phyloP scores from a whole-genome alignment of 2,113 vertebrate genomes.

The Pica pica region DNA sequence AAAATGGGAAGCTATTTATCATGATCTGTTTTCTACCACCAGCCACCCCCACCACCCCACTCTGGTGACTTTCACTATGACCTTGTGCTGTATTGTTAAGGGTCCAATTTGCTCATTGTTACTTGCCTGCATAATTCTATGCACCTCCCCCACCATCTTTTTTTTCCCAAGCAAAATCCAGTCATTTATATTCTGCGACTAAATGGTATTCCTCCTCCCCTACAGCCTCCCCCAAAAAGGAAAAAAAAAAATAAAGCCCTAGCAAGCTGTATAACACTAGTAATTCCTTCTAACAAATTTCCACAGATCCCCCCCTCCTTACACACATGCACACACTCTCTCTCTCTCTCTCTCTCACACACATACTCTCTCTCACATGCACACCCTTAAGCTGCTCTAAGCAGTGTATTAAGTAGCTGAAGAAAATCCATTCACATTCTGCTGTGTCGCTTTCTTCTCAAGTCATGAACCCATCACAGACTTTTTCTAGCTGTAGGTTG shows the following conservation, averaged over 20 bases:
- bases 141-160: slow-evolving; percentile 74
- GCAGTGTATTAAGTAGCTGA: slow-evolving; percentile 89
- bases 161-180: slow-evolving; percentile 77
- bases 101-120: slow-evolving; percentile 93
- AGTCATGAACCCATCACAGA: slow-evolving; percentile 87
- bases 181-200: slow-evolving; percentile 89
- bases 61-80: slow-evolving; percentile 88
- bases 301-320: slow-evolving; percentile 58
- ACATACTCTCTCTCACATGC: slow-evolving; percentile 57
- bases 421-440: slow-evolving; percentile 86
- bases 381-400: slow-evolving; percentile 88
- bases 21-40: slow-evolving; percentile 91
- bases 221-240: slow-evolving; percentile 42
- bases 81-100: slow-evolving; percentile 83
- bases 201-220: slow-evolving; percentile 83
- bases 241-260: neutral
- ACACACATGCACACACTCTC: slow-evolving; percentile 25
- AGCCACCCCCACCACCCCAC: slow-evolving; percentile 79
- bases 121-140: slow-evolving; percentile 90
- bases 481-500: slow-evolving; percentile 86
- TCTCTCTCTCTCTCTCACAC: slow-evolving; percentile 22
- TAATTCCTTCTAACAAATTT: slow-evolving; percentile 91
- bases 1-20: slow-evolving; percentile 96
- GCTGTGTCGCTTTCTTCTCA: slow-evolving; percentile 83
- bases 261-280: slow-evolving; percentile 80